phyloP scores from a whole-genome alignment of 2,797 vertebrate species.

The Cyclopterus lumpus region DNA sequence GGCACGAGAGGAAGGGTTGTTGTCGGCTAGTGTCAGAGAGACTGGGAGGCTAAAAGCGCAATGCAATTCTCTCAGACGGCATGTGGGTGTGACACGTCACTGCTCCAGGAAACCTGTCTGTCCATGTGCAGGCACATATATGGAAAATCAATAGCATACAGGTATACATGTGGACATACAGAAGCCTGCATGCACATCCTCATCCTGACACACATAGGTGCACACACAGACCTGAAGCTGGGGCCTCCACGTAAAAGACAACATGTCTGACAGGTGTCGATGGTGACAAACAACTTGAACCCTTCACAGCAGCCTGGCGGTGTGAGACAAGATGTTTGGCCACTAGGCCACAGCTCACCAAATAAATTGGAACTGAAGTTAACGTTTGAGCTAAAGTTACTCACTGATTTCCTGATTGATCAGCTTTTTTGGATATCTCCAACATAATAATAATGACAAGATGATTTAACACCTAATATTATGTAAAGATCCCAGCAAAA shows the following conservation, averaged over 20 bases:
- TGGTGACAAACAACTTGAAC: constrained; percentile 65
- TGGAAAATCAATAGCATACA: constrained; percentile 33
- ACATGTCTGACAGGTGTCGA: constrained; percentile 59
- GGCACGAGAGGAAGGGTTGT: not conserved
- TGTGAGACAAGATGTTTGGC: constrained; percentile 55
- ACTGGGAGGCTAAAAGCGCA: constrained; percentile 31
- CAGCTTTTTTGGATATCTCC: not conserved
- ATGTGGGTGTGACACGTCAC: constrained; percentile 43
- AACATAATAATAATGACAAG: not conserved
- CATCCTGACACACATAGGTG: not conserved
- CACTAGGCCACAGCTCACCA: constrained; percentile 19
- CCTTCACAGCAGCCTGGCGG: constrained; percentile 47
- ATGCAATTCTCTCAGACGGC: constrained; percentile 36
- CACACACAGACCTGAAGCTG: constrained; percentile 22
- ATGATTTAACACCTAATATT: not conserved
- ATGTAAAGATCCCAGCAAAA: not conserved
- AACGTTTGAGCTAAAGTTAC: constrained; percentile 38
- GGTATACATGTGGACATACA: not conserved
- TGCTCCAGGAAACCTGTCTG: constrained; percentile 29
- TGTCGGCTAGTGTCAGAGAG: constrained; percentile 7
- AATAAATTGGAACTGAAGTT: constrained; percentile 27
- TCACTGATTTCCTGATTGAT: not conserved
- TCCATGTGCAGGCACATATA: constrained; percentile 23
- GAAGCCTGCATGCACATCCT: not conserved
- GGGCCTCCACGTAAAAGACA: constrained; percentile 53